Percentiles rank a stretch among this genome's conserved stretches.
phyloP scores from a whole-genome alignment of 2,888 invertebrate species.

The Nasonia oneida region DNA sequence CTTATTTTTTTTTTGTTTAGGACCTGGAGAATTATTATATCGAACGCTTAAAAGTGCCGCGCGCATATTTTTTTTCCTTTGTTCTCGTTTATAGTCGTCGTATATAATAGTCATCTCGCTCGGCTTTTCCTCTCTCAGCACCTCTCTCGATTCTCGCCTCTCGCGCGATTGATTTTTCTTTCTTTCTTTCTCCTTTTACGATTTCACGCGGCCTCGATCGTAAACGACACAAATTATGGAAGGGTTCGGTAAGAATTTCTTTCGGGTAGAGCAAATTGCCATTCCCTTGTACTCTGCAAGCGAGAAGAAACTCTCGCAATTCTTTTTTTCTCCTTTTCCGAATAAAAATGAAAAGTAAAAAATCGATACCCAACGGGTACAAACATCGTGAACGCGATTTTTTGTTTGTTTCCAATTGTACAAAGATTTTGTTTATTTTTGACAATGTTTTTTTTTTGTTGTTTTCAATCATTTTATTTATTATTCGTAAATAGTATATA shows the following conservation, averaged over 20 bases:
- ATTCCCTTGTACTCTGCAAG: background rate
- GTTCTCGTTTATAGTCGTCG: conserved; percentile 16
- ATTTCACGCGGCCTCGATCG: conserved; percentile 38
- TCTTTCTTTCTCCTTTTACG: background rate
- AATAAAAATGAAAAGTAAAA: conserved; percentile 1
- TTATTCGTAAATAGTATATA: conserved; percentile 38
- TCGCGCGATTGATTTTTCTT: conserved; percentile 10
- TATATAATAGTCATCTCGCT: conserved; percentile 10
- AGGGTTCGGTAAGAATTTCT: conserved; percentile 2
- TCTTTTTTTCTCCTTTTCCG: background rate
- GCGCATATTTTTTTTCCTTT: conserved; percentile 38
- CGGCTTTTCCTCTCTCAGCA: background rate
- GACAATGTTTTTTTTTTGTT: background rate
- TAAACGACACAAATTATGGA: conserved; percentile 27
- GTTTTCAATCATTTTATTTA: conserved; percentile 27
- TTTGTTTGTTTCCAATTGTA: conserved; percentile 25
- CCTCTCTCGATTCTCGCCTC: background rate
- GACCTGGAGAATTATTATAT: conserved; percentile 65
- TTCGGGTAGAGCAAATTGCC: background rate
- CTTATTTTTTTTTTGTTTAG: conserved; percentile 63
- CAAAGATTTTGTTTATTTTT: conserved; percentile 17
- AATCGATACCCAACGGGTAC: background rate
- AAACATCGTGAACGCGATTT: background rate
- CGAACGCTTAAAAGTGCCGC: conserved; percentile 66
- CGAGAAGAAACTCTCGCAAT: background rate